Conservation (phyloP, 2,797 vertebrate species). For the Pseudomugil tenellus region DNA sequence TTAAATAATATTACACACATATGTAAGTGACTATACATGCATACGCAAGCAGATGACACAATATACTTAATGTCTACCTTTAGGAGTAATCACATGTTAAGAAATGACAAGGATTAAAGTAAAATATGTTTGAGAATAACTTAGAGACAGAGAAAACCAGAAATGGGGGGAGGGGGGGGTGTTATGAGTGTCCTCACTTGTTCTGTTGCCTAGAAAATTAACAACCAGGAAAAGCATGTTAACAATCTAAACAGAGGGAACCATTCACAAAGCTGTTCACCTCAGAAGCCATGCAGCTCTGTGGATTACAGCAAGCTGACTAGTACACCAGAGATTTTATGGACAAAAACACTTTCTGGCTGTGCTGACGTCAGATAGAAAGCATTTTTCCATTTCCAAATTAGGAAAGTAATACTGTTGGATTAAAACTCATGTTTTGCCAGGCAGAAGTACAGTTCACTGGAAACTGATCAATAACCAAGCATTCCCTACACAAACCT, state of each 20-base stretch:
- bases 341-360: slow-evolving; percentile 57
- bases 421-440: slow-evolving; percentile 19
- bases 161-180: neutral
- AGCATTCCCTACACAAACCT: neutral
- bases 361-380: slow-evolving; percentile 47
- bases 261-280: slow-evolving; percentile 58
- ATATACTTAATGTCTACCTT: slow-evolving; percentile 20
- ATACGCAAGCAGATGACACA: slow-evolving; percentile 31
- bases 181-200: slow-evolving; percentile 23
- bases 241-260: slow-evolving; percentile 33
- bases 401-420: slow-evolving; percentile 28
- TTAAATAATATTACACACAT: neutral
- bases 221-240: slow-evolving; percentile 32
- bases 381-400: slow-evolving; percentile 28
- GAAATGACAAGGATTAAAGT: neutral
- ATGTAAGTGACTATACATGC: slow-evolving; percentile 37
- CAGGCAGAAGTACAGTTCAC: slow-evolving; percentile 3
- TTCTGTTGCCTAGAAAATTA: slow-evolving; percentile 40
- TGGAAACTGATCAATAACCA: slow-evolving; percentile 9
- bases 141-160: neutral
- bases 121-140: neutral
- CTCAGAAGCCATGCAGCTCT: slow-evolving; percentile 66
- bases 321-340: slow-evolving; percentile 72
- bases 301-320: slow-evolving; percentile 73
- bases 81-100: slow-evolving; percentile 7